Evolutionary conservation across 2,888 invertebrate species (phyloP), one percentile per base, ranked within the genome.

Genomic region (Heteromyza rotundicornis): DNA sequence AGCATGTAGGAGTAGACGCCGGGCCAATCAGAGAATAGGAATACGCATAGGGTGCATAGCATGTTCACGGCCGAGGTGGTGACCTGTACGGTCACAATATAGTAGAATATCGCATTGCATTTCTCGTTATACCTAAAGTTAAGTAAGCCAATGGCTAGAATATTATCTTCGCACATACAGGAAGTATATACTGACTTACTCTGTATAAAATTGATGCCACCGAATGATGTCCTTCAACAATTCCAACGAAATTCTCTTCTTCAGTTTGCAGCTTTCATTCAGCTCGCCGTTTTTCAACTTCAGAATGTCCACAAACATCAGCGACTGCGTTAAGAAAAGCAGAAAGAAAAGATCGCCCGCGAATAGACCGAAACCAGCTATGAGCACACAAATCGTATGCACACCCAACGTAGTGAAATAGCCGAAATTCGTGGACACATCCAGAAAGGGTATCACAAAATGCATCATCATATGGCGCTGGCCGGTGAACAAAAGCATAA

Each of bases 341-440:
- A 75, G 40, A 7, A 72, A 58, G 10, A 68, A 24, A 16, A 72
- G 57, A 27, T 76, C 75, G 1, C 74, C 76, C 0, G 68, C 66
- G 57, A 67, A 76, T 1, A 73, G 63, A 0, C 76, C 71, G 22
- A 73, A 64, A 2, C 24, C 67, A 0, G 64, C 72, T 2, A 70
- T 14, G 3, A 64, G 1, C 1, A 72, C 1, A 10, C 59, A 66
- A 7, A 35, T 1, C 2, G 59, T 17, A n/a, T 77, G 76, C 12
- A 59, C 22, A 3, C 19, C 54, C 23, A 69, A 52, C 1, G 73
- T 71, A 1, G 59, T 1, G 19, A 65, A 60, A 27, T 65, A 70
- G 0, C 75, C 75, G 14, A 58, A 23, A 17, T 64, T 27, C 0
- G 70, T 73, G 0, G 60, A 10, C 7, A 67, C 52, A 62, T 72